These are phyloP conservation scores for Rhinatrema bivittatum DNA, from an alignment of 2,797 vertebrate species.

Conservation along the genomic window DNA sequence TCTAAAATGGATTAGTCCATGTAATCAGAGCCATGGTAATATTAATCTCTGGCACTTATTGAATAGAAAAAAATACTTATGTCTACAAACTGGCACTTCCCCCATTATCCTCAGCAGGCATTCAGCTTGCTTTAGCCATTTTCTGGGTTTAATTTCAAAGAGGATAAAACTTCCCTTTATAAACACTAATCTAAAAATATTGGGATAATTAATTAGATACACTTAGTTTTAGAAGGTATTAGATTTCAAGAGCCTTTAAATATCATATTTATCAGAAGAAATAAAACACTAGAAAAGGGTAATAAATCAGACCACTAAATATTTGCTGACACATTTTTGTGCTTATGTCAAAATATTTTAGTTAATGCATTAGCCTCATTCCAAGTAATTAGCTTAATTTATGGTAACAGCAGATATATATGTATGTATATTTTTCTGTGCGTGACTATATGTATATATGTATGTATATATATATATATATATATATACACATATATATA, in stretches of 20 bases:
- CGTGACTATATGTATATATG: too few species aligned
- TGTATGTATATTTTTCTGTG: too few species aligned
- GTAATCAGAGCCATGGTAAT: constrained; percentile 66
- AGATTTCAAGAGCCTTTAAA: constrained; percentile 63
- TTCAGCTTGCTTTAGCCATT: constrained; percentile 40
- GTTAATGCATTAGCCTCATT: not conserved
- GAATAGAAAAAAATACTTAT: constrained; percentile 51
- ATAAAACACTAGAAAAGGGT: constrained; percentile 20
- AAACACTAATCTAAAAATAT: constrained; percentile 61
- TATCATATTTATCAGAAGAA: constrained; percentile 44
- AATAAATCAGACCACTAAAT: constrained; percentile 28
- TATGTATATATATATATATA: too few species aligned
- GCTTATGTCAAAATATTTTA: constrained; percentile 40
- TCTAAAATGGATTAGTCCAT: constrained; percentile 69
- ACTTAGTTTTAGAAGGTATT: constrained; percentile 72
- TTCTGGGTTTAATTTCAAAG: constrained; percentile 75
- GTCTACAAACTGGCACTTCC: constrained; percentile 49
- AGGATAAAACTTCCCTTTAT: constrained; percentile 56
- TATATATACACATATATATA: too few species aligned
- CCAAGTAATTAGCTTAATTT: not conserved
- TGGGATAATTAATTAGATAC: constrained; percentile 79
- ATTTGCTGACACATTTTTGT: not conserved
- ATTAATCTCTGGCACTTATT: constrained; percentile 69
- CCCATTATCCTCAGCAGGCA: constrained; percentile 39
- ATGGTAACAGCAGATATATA: too few species aligned